phyloP scores from a whole-genome alignment of 2,113 vertebrate species.

The Tangachromis dhanisi region DNA sequence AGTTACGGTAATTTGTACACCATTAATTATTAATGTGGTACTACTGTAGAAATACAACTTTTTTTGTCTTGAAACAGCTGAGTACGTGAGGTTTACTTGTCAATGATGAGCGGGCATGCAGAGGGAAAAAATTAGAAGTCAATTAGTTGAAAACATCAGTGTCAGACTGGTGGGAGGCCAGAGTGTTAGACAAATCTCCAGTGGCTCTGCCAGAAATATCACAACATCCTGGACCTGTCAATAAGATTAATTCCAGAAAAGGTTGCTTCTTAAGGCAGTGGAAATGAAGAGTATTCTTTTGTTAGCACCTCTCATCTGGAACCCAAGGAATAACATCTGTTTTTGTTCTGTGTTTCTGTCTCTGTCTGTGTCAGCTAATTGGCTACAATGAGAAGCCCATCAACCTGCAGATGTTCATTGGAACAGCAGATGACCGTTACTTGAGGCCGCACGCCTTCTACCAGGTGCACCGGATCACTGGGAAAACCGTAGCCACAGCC shows the following conservation, averaged over 20 bases:
- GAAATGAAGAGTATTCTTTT: slow-evolving; percentile 34
- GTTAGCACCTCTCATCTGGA: slow-evolving; percentile 39
- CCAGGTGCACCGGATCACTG: slow-evolving; percentile 98
- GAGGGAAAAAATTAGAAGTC: slow-evolving; percentile 19
- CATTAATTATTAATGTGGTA: neutral
- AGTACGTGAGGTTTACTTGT: neutral
- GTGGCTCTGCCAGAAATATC: slow-evolving; percentile 34
- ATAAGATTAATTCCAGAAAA: slow-evolving; percentile 42
- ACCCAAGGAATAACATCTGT: slow-evolving; percentile 22
- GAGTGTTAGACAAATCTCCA: slow-evolving; percentile 41
- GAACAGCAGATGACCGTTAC: slow-evolving; percentile 96
- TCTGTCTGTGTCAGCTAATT: slow-evolving; percentile 77
- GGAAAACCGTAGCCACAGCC: slow-evolving; percentile 95
- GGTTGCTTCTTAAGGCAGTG: slow-evolving; percentile 15
- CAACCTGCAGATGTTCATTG: slow-evolving; percentile 98
- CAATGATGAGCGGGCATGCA: neutral
- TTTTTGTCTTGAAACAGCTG: neutral
- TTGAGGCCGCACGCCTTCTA: slow-evolving; percentile 96
- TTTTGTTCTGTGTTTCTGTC: slow-evolving; percentile 17
- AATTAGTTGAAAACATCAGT: slow-evolving; percentile 28
- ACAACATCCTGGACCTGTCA: slow-evolving; percentile 35
- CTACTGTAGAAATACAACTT: neutral
- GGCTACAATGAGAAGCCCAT: slow-evolving; percentile 94
- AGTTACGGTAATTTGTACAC: neutral
- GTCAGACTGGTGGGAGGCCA: slow-evolving; percentile 28